A percentile compares a stretch with the other conserved stretches of the same genome.
Conservation (phyloP, 2,888 invertebrate genomes). For the Metopia argyrocephala region DNA sequence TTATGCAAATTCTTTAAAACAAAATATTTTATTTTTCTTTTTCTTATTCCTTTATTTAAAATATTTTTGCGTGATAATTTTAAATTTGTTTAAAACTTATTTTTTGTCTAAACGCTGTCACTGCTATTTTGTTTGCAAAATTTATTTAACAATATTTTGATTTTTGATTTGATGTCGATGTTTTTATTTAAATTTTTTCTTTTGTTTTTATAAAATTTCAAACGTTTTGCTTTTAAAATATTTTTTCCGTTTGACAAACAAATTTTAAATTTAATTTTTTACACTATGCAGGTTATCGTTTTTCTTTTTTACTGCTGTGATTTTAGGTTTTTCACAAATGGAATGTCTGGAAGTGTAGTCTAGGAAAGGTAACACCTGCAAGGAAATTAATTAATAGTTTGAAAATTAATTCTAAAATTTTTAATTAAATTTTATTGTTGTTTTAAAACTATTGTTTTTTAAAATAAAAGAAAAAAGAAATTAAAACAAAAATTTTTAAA, state of each 20-base stretch:
- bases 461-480: too few species aligned
- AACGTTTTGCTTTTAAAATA: background rate
- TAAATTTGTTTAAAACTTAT: conserved; percentile 23
- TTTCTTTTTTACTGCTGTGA: background rate
- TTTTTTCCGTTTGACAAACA: conserved; percentile 33
- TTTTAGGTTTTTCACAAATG: conserved; percentile 20
- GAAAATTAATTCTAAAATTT: too few species aligned
- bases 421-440: too few species aligned
- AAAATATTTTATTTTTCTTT: conserved; percentile 13
- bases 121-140: conserved; percentile 24
- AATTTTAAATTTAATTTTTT: background rate
- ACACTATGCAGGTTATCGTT: background rate
- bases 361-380: background rate
- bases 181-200: conserved; percentile 19
- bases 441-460: too few species aligned
- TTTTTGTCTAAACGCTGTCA: conserved; percentile 4
- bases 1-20: conserved; percentile 45
- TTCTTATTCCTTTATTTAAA: conserved; percentile 40
- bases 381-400: background rate
- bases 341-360: background rate
- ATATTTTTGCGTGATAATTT: conserved; percentile 18
- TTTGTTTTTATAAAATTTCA: conserved; percentile 24
- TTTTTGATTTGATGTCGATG: conserved; percentile 23
- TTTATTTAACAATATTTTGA: conserved; percentile 30
- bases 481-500: too few species aligned